Percentiles rank a stretch among this genome's conserved stretches.
Evolutionary conservation across 2,113 vertebrate species (phyloP).

Genomic region (Urocynchramus pylzowi): DNA sequence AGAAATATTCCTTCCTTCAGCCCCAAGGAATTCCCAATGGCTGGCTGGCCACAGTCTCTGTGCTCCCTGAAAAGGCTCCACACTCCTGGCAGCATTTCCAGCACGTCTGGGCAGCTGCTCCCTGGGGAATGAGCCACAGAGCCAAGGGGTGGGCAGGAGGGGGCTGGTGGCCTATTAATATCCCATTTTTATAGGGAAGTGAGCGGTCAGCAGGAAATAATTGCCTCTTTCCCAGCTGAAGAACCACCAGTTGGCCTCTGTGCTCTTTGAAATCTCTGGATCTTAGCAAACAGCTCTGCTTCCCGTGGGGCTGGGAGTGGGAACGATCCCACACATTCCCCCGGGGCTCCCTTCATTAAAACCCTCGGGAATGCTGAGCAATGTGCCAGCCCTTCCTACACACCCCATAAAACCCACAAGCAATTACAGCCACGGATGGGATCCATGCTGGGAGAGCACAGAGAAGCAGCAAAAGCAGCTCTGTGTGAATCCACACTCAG

Average conservation of each 20-base stretch:
- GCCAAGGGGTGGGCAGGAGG: background rate
- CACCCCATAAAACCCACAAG: background rate
- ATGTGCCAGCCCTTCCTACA: background rate
- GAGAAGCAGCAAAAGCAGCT: background rate
- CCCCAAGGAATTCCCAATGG: fast-evolving
- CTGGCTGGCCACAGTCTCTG: background rate
- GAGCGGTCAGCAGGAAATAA: slow-evolving; percentile 1
- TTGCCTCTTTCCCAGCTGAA: background rate
- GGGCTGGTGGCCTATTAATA: background rate
- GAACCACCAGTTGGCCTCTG: background rate
- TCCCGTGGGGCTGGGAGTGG: background rate
- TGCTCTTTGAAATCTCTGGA: background rate
- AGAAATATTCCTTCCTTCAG: background rate
- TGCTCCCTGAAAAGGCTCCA: background rate
- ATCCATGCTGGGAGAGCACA: background rate
- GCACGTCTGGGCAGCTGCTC: background rate
- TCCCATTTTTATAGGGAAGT: background rate
- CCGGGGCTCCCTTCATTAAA: background rate
- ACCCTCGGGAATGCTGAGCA: background rate
- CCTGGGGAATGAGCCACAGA: fast-evolving
- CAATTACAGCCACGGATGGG: background rate
- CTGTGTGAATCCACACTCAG: background rate
- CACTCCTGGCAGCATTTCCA: background rate
- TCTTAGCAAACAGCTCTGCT: background rate
- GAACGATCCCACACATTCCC: background rate